Evolutionary conservation across 2,888 invertebrate genomes (phyloP).

Genomic region (Eupithecia inturbata): DNA sequence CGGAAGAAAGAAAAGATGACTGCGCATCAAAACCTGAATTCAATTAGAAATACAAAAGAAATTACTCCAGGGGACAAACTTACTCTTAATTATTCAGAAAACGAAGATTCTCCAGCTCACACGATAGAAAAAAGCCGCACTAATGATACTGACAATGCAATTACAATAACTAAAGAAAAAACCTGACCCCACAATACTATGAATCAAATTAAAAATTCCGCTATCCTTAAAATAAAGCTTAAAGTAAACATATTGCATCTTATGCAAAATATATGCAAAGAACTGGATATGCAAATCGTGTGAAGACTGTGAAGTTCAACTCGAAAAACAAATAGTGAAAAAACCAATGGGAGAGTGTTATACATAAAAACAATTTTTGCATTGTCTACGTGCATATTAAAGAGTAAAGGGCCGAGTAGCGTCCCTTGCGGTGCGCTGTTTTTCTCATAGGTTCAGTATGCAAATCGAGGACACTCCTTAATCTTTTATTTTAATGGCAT

Average conservation of each 20-base stretch:
- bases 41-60: slow-evolving; percentile 79
- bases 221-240: slow-evolving; percentile 78
- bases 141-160: slow-evolving; percentile 73
- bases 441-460: slow-evolving; percentile 78
- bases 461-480: slow-evolving; percentile 75
- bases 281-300: slow-evolving; percentile 83
- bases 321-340: slow-evolving; percentile 79
- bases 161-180: slow-evolving; percentile 69
- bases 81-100: slow-evolving; percentile 78
- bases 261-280: slow-evolving; percentile 70
- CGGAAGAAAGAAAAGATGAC: slow-evolving; percentile 65
- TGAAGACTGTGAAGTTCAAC: slow-evolving; percentile 81
- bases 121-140: slow-evolving; percentile 70
- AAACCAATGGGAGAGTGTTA: slow-evolving; percentile 78
- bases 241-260: slow-evolving; percentile 76
- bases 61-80: slow-evolving; percentile 72
- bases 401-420: slow-evolving; percentile 59
- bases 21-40: slow-evolving; percentile 80
- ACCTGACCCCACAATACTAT: slow-evolving; percentile 72
- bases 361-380: slow-evolving; percentile 78
- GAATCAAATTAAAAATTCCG: slow-evolving; percentile 74
- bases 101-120: slow-evolving; percentile 64
- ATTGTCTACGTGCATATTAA: slow-evolving; percentile 76
- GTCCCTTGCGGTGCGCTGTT: slow-evolving; percentile 69
- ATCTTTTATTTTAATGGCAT: slow-evolving; percentile 84